These are phyloP conservation scores for Diloba caeruleocephala DNA, from an alignment of 2,888 invertebrate genomes.

Conservation along the genomic window DNA sequence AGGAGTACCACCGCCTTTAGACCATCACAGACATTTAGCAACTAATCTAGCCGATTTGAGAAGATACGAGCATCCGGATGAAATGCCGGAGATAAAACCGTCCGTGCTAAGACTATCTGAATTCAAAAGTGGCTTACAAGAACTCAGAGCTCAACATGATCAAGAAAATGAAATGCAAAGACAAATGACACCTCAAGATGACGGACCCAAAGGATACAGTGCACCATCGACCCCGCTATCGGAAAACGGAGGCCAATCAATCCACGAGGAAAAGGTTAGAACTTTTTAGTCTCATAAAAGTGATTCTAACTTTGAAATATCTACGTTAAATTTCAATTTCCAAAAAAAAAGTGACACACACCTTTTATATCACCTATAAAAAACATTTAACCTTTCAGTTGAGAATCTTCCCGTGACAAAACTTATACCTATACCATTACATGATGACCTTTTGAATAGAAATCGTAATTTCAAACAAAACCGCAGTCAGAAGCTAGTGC, in stretches of 20 bases:
- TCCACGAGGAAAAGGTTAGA: slow-evolving; percentile 87
- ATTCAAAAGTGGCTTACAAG: slow-evolving; percentile 84
- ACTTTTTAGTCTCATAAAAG: slow-evolving; percentile 15
- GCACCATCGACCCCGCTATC: slow-evolving; percentile 87
- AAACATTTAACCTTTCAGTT: too few relatives aligned
- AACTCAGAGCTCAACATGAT: slow-evolving; percentile 77
- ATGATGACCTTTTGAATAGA: not conserved
- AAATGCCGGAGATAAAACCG: slow-evolving; percentile 85
- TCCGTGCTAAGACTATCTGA: slow-evolving; percentile 86
- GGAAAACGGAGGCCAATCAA: slow-evolving; percentile 83
- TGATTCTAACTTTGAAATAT: not conserved
- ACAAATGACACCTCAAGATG: slow-evolving; percentile 84
- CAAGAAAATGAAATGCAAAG: slow-evolving; percentile 84
- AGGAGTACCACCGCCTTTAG: slow-evolving; percentile 86
- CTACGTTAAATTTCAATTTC: slow-evolving; percentile 24
- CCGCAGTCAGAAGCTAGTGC: slow-evolving; percentile 38
- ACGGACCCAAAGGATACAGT: slow-evolving; percentile 85
- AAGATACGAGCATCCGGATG: slow-evolving; percentile 86
- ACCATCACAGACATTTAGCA: slow-evolving; percentile 84
- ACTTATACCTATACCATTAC: too few relatives aligned
- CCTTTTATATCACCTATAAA: too few relatives aligned
- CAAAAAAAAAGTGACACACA: too few relatives aligned
- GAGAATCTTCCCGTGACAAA: too few relatives aligned
- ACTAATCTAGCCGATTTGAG: slow-evolving; percentile 84
- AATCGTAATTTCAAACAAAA: not conserved